A percentile compares a stretch with the other conserved stretches of the same genome.
phyloP scores from a whole-genome alignment of 2,888 invertebrate genomes.

The Trimorus sp. region DNA sequence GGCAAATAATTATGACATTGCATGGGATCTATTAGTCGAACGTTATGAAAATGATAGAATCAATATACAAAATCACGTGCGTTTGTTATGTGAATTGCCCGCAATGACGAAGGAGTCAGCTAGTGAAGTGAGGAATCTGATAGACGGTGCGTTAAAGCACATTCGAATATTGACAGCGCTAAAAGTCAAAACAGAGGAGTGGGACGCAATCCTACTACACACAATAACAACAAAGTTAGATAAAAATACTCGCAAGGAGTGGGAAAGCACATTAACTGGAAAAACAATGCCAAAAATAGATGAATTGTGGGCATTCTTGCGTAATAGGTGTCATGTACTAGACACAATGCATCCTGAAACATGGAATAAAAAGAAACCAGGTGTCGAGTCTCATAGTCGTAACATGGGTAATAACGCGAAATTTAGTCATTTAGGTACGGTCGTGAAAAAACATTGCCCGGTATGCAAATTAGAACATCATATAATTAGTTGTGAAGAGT shows the following conservation, averaged over 20 bases:
- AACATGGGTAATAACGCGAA: not conserved
- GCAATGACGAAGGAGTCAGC: conserved; percentile 28
- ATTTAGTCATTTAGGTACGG: not conserved
- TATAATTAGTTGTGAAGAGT: not conserved
- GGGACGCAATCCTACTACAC: no score
- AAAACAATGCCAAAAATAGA: not conserved
- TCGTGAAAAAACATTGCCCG: not conserved
- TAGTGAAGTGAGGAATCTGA: conserved; percentile 15
- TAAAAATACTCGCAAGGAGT: no score
- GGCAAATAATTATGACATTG: conserved; percentile 30
- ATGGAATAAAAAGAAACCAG: not conserved
- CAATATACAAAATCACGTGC: conserved; percentile 38
- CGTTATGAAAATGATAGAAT: conserved; percentile 36
- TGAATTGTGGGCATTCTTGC: conserved; percentile 7
- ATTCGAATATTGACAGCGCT: no score
- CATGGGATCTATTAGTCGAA: conserved; percentile 15
- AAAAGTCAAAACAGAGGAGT: no score
- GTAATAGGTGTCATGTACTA: not conserved
- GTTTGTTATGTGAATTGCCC: conserved; percentile 42
- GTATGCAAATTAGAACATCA: conserved; percentile 6
- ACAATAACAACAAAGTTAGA: no score
- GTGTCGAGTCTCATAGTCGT: not conserved
- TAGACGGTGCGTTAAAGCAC: no score
- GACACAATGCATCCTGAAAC: conserved; percentile 15
- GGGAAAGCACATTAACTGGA: no score